Evolutionary conservation across 2,113 vertebrate genomes (phyloP), one percentile per base, ranked within the genome.

Genomic region (Tachysurus fulvidraco): DNA sequence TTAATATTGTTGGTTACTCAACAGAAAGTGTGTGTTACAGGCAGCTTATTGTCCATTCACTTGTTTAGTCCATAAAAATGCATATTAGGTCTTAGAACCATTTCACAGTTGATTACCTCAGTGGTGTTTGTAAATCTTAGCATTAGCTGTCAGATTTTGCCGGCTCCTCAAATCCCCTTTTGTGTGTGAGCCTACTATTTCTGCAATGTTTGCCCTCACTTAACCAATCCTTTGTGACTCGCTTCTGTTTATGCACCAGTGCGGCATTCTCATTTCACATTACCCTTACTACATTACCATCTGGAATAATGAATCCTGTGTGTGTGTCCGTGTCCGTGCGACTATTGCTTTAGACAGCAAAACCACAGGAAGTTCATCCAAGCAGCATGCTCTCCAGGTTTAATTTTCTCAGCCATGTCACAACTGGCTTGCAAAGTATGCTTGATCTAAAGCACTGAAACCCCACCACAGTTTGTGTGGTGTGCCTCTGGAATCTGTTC

Each of bases 191-290:
- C 90, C 90, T 90, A 92, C 83, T 86, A 87, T 89, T 92, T 93
- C 91, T 71, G 86, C 87, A 91, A 90, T 87, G 90, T 94, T 94
- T 92, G 92, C 92, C 93, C 91, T 89, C 93, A 92, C 94, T 94
- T 92, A 94, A 94, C 93, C 93, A 93, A 93, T 94, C 92, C 94
- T 92, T 93, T 91, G 89, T 91, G 93, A 94, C 93, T 94, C 93
- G 92, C 92, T 90, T 92, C 88, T 89, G 92, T 91, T 94, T 93
- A 92, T 93, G 94, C 94, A 93, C 93, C 92, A 92, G 89, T 91
- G 93, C 91, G 86, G 92, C 91, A 88, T 92, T 93, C 93, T 94
- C 93, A 94, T 95, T 92, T 93, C 92, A 90, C 92, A 92, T 93
- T 92, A 91, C 91, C 88, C 90, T 92, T 89, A 92, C 92, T 93